Base-by-base conservation (phyloP, 2,888 invertebrate species). In the Platynereis dumerilii region DNA sequence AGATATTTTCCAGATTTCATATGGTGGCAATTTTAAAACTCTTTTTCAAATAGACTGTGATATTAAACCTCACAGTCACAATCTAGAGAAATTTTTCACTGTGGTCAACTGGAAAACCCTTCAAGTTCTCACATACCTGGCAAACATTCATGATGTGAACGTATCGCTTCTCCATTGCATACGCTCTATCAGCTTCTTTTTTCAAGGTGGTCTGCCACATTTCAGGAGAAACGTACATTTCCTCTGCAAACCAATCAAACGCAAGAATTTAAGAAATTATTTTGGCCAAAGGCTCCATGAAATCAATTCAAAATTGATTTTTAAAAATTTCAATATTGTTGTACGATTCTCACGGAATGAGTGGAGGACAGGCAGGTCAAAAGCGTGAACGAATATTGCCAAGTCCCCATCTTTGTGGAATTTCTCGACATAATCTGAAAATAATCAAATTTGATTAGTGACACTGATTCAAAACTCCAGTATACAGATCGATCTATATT, bases 181-280 rank as follows among this genome's bases (percentile, higher is more conserved):
- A 22, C 5, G 65, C 60, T n/a, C 29, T 42, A 3, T 39, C 44
- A 1, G 65, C 65, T 28, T 65, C 65, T 22, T 53, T 28, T n/a
- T 55, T 53, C 10, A 65, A 29, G 2, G 65, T 65, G 20, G 44
- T 45, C 28, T 53, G 28, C 65, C 59, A 60, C 55, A 60, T 60
- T 15, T 65, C 55, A 2, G 65, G 65, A 5, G 65, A 65, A 1
- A 59, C 59, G 27, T 64, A 64, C 65, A 65, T 65, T 54, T 65
- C 60, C 65, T 65, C 65, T 65, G 56, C 20, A 60, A 44, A 15
- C 22, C 17, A 12, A 17, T 20, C 17, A 12, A 42, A n/a, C n/a
- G n/a, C n/a, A n/a, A n/a, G n/a, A 42, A 42, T 42, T 12, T 12
- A 42, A 42, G 17, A 42, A 42, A 42, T 42, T 10, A 12, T 42